Evolutionary conservation across 2,888 invertebrate species (phyloP).

Genomic region (Stramonita haemastoma): DNA sequence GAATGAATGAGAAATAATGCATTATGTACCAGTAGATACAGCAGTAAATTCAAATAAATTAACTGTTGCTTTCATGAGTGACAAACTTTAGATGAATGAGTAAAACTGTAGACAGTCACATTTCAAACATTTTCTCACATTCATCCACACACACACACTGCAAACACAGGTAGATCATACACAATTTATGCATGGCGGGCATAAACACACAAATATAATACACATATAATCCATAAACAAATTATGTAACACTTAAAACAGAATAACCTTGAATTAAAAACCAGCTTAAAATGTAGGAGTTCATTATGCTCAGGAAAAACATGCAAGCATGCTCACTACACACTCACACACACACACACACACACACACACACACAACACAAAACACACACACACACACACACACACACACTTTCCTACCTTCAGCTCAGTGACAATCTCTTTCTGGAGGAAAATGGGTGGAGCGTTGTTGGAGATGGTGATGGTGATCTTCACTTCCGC

Average conservation of each 20-base stretch:
- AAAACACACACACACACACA: background rate
- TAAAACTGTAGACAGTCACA: too few relatives aligned
- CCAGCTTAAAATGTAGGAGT: too few relatives aligned
- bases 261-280: too few relatives aligned
- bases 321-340: too few relatives aligned
- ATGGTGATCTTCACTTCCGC: constrained; percentile 91
- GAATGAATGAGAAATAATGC: constrained; percentile 27
- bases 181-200: background rate
- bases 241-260: too few relatives aligned
- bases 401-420: constrained; percentile 4
- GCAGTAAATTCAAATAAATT: too few relatives aligned
- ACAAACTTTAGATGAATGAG: too few relatives aligned
- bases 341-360: too few relatives aligned
- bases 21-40: too few relatives aligned
- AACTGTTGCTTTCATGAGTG: too few relatives aligned
- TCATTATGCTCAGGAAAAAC: too few relatives aligned
- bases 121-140: background rate
- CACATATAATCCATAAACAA: background rate
- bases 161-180: background rate
- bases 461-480: constrained; percentile 95
- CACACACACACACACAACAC: too few relatives aligned
- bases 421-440: constrained; percentile 66
- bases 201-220: background rate
- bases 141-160: background rate
- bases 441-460: constrained; percentile 85